Evolutionary conservation across 2,888 invertebrate genomes (phyloP), one percentile per base, ranked within the genome.

Genomic region (Lamellibrachia satsuma): DNA sequence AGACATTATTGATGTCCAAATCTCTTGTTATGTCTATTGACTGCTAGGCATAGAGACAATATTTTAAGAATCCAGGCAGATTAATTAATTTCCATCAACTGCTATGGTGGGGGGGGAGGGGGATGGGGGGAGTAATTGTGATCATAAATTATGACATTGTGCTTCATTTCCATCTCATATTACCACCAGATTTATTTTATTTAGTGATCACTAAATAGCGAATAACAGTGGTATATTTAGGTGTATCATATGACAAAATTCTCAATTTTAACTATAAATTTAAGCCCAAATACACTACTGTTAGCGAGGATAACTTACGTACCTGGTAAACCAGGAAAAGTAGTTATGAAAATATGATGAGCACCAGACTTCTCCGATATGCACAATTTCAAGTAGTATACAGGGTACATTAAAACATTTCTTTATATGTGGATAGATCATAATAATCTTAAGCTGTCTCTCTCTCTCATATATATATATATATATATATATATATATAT

Each of bases 1-100:
- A n/a, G 75, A 75, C 75, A 75, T 75, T 75, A 75, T n/a, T 75
- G 75, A 75, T 22, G 75, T 75, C 75, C 75, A 75, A 15, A 75
- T 75, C 11, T 75, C 15, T 75, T n/a, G 75, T 75, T 75, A 6
- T 22, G 75, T 22, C n/a, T 6, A 75, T n/a, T 75, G 22, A 75
- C 22, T 4, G 2, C 75, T 75, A 75, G 15, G n/a, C n/a, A 15
- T 75, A 22, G 75, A 75, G 75, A 75, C 75, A 75, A 15, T 75
- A n/a, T 75, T 75, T 75, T 15, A 75, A 75, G 75, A 75, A 15
- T 75, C 22, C 75, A 75, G 75, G 15, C 75, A 22, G 75, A 75
- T 75, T 75, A 22, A 75, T 75, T 75, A 6, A n/a, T 22, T 75
- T 75, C 3, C n/a, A 11, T 75, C 22, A 75, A 75, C 75, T 75